These are phyloP conservation scores for Coleophora flavipennella DNA, from an alignment of 2,888 invertebrate species.

Conservation along the genomic window DNA sequence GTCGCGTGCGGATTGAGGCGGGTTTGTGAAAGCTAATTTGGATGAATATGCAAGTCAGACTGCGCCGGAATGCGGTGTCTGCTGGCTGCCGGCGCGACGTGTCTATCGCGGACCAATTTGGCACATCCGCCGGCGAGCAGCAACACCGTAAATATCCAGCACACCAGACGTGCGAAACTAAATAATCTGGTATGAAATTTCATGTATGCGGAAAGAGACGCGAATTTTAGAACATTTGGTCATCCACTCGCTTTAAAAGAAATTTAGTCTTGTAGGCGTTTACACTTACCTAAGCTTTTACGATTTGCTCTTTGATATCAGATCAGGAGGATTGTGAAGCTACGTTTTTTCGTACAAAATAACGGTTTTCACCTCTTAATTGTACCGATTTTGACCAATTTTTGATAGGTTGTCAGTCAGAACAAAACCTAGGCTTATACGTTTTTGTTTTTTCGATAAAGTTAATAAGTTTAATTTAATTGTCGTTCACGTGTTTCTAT, in stretches of 20 bases:
- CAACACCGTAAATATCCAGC: conserved; percentile 53
- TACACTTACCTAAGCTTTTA: too few species aligned
- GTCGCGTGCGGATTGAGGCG: conserved; percentile 9
- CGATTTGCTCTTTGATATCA: too few species aligned
- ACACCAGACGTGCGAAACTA: conserved; percentile 22
- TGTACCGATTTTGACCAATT: too few species aligned
- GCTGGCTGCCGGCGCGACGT: conserved; percentile 47
- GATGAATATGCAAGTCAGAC: conserved; percentile 30
- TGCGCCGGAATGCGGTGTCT: conserved; percentile 67
- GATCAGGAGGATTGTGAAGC: too few species aligned
- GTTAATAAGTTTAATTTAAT: too few species aligned
- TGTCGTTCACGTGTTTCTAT: too few species aligned
- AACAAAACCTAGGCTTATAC: too few species aligned
- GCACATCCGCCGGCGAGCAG: conserved; percentile 65
- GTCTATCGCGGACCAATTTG: conserved; percentile 65
- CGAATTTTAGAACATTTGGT: conserved; percentile 20
- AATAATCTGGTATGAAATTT: conserved; percentile 21
- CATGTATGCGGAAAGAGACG: conserved; percentile 26
- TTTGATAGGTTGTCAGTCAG: too few species aligned
- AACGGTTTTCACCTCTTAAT: too few species aligned
- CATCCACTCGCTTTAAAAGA: conserved; percentile 6
- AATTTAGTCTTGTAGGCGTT: too few species aligned
- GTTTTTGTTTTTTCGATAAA: too few species aligned
- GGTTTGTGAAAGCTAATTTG: conserved; percentile 22
- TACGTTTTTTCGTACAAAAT: too few species aligned